Evolutionary conservation across 1,140 invertebrate species (phyloP).

Genomic region (Venustaconcha ellipsiformis): DNA sequence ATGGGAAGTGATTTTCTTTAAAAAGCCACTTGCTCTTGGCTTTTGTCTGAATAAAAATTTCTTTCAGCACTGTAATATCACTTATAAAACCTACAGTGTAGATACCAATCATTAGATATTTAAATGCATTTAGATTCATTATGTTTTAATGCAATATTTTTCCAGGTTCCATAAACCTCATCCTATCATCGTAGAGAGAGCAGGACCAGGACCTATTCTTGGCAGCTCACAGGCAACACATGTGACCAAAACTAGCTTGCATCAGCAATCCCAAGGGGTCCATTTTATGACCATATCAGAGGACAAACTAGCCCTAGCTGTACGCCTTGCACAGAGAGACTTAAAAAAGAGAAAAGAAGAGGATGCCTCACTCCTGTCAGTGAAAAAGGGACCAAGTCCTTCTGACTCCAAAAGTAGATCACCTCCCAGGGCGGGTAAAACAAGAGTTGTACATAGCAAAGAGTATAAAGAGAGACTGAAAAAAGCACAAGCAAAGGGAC

Average conservation of each 20-base stretch:
- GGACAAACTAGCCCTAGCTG: slow-evolving; percentile 26
- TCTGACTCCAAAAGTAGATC: not conserved
- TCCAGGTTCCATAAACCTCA: slow-evolving; percentile 25
- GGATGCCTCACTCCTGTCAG: too few species aligned
- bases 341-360: slow-evolving; percentile 17
- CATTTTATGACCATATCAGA: slow-evolving; percentile 3
- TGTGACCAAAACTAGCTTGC: not conserved
- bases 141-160: not conserved
- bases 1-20: too few species aligned
- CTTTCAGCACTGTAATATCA: too few species aligned
- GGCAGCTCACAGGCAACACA: not conserved
- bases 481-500: not conserved
- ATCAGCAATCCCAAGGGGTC: slow-evolving; percentile 1
- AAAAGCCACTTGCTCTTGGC: too few species aligned
- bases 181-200: slow-evolving; percentile 28
- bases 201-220: slow-evolving; percentile 9
- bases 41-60: too few species aligned
- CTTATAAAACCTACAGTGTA: too few species aligned
- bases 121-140: too few species aligned
- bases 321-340: slow-evolving; percentile 24
- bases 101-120: too few species aligned
- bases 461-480: slow-evolving; percentile 15
- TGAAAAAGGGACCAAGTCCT: too few species aligned
- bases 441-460: slow-evolving; percentile 19
- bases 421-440: slow-evolving; percentile 3